Evolutionary conservation across 2,113 vertebrate species (phyloP).

Genomic region (Mus pahari): DNA sequence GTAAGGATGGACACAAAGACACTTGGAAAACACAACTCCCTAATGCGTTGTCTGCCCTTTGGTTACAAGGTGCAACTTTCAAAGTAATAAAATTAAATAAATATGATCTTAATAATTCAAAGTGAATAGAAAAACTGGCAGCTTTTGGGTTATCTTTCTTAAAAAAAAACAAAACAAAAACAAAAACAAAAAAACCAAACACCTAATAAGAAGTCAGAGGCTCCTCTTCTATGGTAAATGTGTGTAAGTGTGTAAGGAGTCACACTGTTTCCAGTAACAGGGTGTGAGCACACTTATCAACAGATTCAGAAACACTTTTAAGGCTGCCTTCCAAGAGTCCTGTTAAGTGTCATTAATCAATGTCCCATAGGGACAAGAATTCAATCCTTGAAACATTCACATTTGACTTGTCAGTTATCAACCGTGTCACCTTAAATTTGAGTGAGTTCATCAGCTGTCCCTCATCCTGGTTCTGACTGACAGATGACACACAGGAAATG

Average conservation of each 20-base stretch:
- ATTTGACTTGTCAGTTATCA: slow-evolving; percentile 85
- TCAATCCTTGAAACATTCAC: slow-evolving; percentile 85
- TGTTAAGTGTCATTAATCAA: slow-evolving; percentile 83
- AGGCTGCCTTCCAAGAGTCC: slow-evolving; percentile 86
- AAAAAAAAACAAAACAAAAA: slow-evolving; percentile 71
- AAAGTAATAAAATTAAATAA: slow-evolving; percentile 90
- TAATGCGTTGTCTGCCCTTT: slow-evolving; percentile 80
- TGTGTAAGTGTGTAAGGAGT: slow-evolving; percentile 61
- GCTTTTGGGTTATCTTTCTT: slow-evolving; percentile 82
- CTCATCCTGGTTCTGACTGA: slow-evolving; percentile 59
- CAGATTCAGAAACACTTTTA: slow-evolving; percentile 84
- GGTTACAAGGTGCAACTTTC: slow-evolving; percentile 87
- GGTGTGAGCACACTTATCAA: slow-evolving; percentile 81
- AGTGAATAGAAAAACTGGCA: slow-evolving; percentile 84
- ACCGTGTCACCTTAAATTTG: slow-evolving; percentile 76
- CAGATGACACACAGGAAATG: slow-evolving; percentile 42
- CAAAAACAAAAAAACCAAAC: too few species aligned
- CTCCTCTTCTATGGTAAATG: slow-evolving; percentile 80
- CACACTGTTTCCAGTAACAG: slow-evolving; percentile 79
- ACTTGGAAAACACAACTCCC: slow-evolving; percentile 79
- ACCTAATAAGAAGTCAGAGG: slow-evolving; percentile 78
- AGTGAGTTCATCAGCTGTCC: slow-evolving; percentile 46
- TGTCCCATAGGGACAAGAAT: slow-evolving; percentile 95
- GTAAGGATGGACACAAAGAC: slow-evolving; percentile 82
- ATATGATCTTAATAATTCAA: slow-evolving; percentile 85